Conservation (phyloP, 2,888 invertebrate genomes). For the Gnatocerus cornutus region DNA sequence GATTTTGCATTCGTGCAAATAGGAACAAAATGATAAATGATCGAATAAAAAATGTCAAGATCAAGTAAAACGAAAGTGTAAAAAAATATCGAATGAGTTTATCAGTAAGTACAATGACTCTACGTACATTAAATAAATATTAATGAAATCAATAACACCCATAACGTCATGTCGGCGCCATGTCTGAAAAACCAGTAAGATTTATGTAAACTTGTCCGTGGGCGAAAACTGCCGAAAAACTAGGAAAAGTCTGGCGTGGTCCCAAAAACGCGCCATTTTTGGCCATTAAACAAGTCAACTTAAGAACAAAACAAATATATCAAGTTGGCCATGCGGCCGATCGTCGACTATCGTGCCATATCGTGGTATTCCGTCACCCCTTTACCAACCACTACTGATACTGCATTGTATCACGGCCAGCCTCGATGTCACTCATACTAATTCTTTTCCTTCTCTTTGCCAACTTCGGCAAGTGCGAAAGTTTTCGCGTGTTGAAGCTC, state of each 20-base stretch:
- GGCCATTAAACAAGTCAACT: conserved; percentile 5
- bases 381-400: conserved; percentile 60
- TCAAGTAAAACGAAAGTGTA: not conserved
- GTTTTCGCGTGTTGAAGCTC: conserved; percentile 54
- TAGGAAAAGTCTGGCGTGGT: conserved; percentile 17
- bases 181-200: conserved; percentile 22
- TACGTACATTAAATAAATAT: conserved; percentile 61
- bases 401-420: conserved; percentile 65
- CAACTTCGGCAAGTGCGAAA: conserved; percentile 59
- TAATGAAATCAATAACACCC: conserved; percentile 61
- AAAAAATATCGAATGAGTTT: conserved; percentile 11
- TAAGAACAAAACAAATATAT: conserved; percentile 41
- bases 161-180: conserved; percentile 27
- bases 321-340: conserved; percentile 59
- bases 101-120: conserved; percentile 54
- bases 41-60: not conserved
- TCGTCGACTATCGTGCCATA: conserved; percentile 57
- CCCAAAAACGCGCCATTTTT: conserved; percentile 14
- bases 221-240: not conserved
- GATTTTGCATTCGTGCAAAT: conserved; percentile 15
- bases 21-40: too few species aligned
- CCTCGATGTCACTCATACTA: conserved; percentile 62
- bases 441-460: conserved; percentile 60
- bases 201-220: conserved; percentile 5
- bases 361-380: conserved; percentile 61